A percentile compares a stretch with the other conserved stretches of the same genome.
Conservation (phyloP, 1,140 invertebrate genomes). For the Trichonephila clavata region DNA sequence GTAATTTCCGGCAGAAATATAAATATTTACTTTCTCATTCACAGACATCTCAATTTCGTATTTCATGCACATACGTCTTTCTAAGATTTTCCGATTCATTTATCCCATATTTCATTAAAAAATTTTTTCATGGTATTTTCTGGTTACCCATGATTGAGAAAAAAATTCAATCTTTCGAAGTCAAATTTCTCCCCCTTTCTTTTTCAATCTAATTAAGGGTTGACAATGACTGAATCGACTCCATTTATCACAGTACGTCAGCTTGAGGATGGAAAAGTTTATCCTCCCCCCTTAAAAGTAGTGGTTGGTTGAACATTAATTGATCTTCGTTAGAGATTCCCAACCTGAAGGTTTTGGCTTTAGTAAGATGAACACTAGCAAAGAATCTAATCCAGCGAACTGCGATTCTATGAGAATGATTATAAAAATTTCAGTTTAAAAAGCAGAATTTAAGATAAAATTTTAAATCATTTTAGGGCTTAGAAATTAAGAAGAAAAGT, state of each 20-base stretch:
- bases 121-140: background rate
- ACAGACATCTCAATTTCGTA: background rate
- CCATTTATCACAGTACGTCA: background rate
- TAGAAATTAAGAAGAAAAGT: too few relatives aligned
- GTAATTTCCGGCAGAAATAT: too few relatives aligned
- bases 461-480: too few relatives aligned
- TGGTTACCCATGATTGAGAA: background rate
- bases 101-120: background rate
- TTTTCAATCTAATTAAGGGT: background rate
- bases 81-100: background rate
- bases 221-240: background rate
- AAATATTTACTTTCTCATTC: too few relatives aligned
- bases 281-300: background rate
- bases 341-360: too few relatives aligned
- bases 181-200: background rate
- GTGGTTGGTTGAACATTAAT: background rate
- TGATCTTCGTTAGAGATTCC: background rate
- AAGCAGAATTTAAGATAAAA: too few relatives aligned
- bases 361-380: too few relatives aligned
- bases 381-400: too few relatives aligned
- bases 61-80: background rate
- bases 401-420: too few relatives aligned
- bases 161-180: background rate
- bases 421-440: too few relatives aligned
- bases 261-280: too few relatives aligned